phyloP scores from a whole-genome alignment of 2,113 vertebrate species.

The Heliornis fulica region DNA sequence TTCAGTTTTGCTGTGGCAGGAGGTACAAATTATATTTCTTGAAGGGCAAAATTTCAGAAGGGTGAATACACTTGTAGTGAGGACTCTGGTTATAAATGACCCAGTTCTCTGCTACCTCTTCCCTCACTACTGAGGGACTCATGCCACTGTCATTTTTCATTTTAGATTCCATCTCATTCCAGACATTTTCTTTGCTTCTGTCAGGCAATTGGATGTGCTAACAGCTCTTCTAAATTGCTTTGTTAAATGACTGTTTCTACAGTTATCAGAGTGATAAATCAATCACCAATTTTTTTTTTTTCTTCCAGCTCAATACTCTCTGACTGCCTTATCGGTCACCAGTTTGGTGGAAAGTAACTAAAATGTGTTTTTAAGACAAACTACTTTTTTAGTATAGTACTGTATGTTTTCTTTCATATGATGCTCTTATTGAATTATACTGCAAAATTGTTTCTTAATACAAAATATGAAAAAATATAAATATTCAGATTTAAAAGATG shows the following conservation, averaged over 20 bases:
- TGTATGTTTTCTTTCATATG: background rate
- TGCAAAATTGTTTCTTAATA: background rate
- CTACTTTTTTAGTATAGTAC: background rate
- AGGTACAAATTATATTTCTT: fast-evolving
- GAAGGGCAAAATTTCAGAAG: background rate
- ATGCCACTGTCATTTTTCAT: background rate
- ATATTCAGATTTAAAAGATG: background rate
- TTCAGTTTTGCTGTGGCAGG: background rate
- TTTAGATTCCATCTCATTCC: background rate
- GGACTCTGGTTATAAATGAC: background rate
- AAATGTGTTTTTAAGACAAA: background rate
- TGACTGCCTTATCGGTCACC: background rate
- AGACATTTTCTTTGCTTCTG: background rate
- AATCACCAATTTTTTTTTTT: background rate
- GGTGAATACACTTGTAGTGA: background rate
- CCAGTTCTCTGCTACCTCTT: background rate
- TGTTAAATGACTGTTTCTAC: slow-evolving; percentile 36
- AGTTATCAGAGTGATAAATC: background rate
- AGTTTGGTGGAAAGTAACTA: background rate
- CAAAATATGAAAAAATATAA: background rate
- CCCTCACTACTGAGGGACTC: background rate
- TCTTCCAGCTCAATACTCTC: background rate
- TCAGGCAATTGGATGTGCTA: background rate
- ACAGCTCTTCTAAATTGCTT: slow-evolving; percentile 14
- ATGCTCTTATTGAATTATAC: background rate